Conservation (phyloP, 2,797 vertebrate genomes). For the Melopsittacus undulatus region DNA sequence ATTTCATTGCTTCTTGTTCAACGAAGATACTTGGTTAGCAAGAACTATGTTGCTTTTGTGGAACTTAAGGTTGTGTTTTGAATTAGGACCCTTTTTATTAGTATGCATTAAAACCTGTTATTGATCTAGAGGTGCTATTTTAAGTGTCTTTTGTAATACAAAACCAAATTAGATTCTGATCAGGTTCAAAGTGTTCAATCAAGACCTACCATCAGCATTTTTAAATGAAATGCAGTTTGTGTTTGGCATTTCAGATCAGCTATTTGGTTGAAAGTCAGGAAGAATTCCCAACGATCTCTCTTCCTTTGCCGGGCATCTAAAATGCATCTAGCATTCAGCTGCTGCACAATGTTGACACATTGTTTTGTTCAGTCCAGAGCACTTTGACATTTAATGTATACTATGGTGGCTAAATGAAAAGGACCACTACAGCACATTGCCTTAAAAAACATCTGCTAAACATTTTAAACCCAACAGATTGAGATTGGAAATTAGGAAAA, state of each 20-base stretch:
- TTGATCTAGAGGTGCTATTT: constrained; percentile 49
- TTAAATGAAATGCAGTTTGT: constrained; percentile 66
- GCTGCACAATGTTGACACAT: constrained; percentile 16
- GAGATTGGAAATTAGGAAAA: neutral
- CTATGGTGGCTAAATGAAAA: neutral
- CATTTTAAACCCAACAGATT: neutral
- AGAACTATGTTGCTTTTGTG: constrained; percentile 9
- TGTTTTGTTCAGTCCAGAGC: constrained; percentile 34
- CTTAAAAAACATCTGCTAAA: constrained; percentile 25
- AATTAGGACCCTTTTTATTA: constrained; percentile 62
- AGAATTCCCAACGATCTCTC: constrained; percentile 55
- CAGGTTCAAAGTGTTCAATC: constrained; percentile 66
- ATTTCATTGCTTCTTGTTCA: constrained; percentile 41
- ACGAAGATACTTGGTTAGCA: constrained; percentile 49
- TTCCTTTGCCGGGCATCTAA: constrained; percentile 33
- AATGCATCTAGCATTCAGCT: constrained; percentile 40
- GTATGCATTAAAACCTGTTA: constrained; percentile 64
- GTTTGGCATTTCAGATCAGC: constrained; percentile 66
- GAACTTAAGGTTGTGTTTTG: constrained; percentile 45
- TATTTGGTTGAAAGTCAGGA: constrained; percentile 66
- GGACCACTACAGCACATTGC: neutral
- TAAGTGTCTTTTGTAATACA: constrained; percentile 38
- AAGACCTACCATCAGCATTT: constrained; percentile 61
- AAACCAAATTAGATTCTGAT: constrained; percentile 67
- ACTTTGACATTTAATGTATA: constrained; percentile 33